phyloP scores from a whole-genome alignment of 2,797 vertebrate species.

The Halcyon smyrnensis region DNA sequence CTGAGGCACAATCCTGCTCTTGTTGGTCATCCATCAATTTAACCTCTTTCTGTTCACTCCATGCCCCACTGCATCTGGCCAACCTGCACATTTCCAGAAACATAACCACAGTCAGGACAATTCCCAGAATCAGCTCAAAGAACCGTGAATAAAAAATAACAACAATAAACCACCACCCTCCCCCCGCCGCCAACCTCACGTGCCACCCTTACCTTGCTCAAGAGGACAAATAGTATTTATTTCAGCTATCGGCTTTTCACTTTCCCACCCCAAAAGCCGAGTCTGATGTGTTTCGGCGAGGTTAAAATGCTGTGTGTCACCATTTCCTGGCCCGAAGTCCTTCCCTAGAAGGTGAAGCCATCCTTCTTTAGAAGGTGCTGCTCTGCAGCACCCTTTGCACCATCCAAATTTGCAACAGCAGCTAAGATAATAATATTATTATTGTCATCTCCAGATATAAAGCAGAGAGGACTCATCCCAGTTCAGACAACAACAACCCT shows the following conservation, averaged over 20 bases:
- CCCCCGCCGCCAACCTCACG: not conserved
- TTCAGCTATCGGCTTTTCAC: not conserved
- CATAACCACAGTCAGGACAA: constrained; percentile 73
- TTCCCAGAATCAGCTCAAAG: constrained; percentile 24
- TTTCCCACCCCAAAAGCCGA: constrained; percentile 12
- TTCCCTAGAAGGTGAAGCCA: not conserved
- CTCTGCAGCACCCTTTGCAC: not conserved
- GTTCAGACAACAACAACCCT: not conserved
- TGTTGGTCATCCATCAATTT: constrained; percentile 97
- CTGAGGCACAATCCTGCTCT: constrained; percentile 91
- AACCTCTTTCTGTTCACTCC: constrained; percentile 86
- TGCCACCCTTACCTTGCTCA: not conserved
- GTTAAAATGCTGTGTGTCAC: not conserved
- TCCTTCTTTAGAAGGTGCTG: too few species aligned
- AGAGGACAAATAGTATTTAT: constrained; percentile 9
- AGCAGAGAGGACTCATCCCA: not conserved
- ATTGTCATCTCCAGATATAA: not conserved
- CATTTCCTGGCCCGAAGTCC: not conserved
- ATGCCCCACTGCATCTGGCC: constrained; percentile 86
- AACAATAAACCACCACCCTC: not conserved
- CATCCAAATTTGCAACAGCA: not conserved
- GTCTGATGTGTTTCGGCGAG: not conserved
- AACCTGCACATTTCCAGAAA: constrained; percentile 85
- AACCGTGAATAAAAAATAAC: constrained; percentile 45
- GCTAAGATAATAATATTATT: not conserved